Evolutionary conservation across 2,888 invertebrate species (phyloP).

Genomic region (Bimastos eiseni): DNA sequence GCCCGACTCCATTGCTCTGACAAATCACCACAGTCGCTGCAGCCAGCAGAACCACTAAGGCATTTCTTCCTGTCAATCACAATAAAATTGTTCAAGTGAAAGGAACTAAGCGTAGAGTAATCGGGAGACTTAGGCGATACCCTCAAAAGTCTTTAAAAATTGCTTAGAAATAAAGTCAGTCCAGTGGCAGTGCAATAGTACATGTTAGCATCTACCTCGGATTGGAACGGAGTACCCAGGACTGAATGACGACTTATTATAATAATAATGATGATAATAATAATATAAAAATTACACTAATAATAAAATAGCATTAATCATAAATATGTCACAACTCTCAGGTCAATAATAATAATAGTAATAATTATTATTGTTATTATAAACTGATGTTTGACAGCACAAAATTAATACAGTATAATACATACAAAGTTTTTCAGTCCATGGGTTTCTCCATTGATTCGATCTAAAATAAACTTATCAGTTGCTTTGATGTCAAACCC

Average conservation of each 20-base stretch:
- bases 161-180: too few relatives aligned
- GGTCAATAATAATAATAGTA: too few relatives aligned
- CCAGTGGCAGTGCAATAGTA: too few relatives aligned
- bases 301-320: too few relatives aligned
- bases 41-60: slow-evolving; percentile 44
- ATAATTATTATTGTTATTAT: too few relatives aligned
- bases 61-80: slow-evolving; percentile 44
- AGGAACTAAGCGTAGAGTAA: neutral
- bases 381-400: neutral
- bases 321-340: too few relatives aligned
- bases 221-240: too few relatives aligned
- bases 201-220: too few relatives aligned
- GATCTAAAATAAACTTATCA: neutral
- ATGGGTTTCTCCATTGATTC: too few relatives aligned
- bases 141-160: neutral
- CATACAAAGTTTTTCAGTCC: neutral
- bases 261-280: too few relatives aligned
- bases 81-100: neutral
- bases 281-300: too few relatives aligned
- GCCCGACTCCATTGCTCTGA: slow-evolving; percentile 28
- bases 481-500: neutral
- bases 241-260: too few relatives aligned
- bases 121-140: neutral
- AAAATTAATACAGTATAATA: neutral
- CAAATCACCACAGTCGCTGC: slow-evolving; percentile 40